Conservation (phyloP, 2,888 invertebrate genomes). For the Heliconius aoede region DNA sequence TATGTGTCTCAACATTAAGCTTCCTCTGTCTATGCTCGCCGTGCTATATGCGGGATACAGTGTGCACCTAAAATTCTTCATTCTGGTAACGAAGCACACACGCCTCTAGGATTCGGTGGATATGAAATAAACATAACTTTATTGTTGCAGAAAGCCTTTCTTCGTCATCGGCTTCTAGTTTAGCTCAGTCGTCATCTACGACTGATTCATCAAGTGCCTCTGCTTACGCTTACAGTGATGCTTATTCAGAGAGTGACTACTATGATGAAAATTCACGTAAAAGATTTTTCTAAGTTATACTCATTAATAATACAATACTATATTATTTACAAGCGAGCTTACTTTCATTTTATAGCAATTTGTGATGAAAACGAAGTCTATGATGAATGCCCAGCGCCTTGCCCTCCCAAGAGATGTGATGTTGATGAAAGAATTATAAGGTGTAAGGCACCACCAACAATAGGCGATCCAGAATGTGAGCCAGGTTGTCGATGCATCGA, state of each 20-base stretch:
- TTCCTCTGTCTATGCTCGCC: too few species aligned
- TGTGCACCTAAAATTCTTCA: too few species aligned
- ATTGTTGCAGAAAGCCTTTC: slow-evolving; percentile 3
- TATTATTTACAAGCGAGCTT: background rate
- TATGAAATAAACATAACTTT: background rate
- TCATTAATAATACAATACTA: background rate
- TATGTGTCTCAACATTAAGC: too few species aligned
- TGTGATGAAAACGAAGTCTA: slow-evolving; percentile 51
- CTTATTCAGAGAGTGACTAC: background rate
- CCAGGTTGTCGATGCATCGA: slow-evolving; percentile 58
- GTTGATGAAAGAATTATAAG: slow-evolving; percentile 50
- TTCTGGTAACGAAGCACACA: too few species aligned
- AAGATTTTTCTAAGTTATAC: background rate
- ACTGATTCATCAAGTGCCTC: background rate
- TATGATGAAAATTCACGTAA: background rate
- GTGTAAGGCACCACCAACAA: slow-evolving; percentile 51
- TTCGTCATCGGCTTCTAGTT: background rate
- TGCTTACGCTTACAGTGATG: background rate
- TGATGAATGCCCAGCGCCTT: slow-evolving; percentile 52
- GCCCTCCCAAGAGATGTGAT: slow-evolving; percentile 53
- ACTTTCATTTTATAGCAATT: slow-evolving; percentile 10
- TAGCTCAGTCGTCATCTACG: background rate
- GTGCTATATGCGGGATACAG: too few species aligned
- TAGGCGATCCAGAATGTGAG: slow-evolving; percentile 54
- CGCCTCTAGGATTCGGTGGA: too few species aligned